Evolutionary conservation across 2,113 vertebrate species (phyloP).

Genomic region (Gadus chalcogrammus): DNA sequence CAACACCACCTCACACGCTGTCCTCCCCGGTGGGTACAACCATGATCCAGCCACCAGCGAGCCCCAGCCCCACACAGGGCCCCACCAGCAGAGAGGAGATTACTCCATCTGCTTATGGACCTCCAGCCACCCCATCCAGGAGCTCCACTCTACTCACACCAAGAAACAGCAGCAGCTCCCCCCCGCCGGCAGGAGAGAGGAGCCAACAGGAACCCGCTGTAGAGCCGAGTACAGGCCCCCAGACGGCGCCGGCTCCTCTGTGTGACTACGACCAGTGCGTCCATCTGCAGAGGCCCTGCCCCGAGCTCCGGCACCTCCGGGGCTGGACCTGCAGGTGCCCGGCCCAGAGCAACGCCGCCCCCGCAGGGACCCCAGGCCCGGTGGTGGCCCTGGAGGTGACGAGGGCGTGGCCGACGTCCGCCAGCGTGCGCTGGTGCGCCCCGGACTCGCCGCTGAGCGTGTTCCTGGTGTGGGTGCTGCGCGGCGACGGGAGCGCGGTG

Average conservation of each 20-base stretch:
- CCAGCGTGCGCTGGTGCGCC: conserved; percentile 15
- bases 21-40: neutral
- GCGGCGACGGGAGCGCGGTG: conserved; percentile 5
- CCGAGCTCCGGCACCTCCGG: neutral
- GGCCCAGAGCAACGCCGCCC: neutral
- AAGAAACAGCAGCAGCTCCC: no score
- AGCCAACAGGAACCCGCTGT: no score
- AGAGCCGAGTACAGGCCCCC: neutral
- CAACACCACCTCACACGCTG: neutral
- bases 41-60: neutral
- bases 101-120: neutral
- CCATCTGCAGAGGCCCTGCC: conserved; percentile 15
- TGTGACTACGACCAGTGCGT: conserved; percentile 15
- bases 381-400: conserved; percentile 16
- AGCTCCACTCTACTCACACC: neutral
- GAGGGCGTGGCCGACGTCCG: neutral
- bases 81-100: neutral
- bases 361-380: conserved; percentile 3
- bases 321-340: conserved; percentile 12
- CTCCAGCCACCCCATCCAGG: neutral
- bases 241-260: neutral
- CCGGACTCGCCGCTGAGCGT: neutral
- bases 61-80: neutral
- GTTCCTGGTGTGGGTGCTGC: conserved; percentile 9
- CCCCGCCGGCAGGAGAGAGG: neutral